A percentile compares a stretch with the other conserved stretches of the same genome.
phyloP scores from a whole-genome alignment of 2,888 invertebrate genomes.

The Meganola albula region DNA sequence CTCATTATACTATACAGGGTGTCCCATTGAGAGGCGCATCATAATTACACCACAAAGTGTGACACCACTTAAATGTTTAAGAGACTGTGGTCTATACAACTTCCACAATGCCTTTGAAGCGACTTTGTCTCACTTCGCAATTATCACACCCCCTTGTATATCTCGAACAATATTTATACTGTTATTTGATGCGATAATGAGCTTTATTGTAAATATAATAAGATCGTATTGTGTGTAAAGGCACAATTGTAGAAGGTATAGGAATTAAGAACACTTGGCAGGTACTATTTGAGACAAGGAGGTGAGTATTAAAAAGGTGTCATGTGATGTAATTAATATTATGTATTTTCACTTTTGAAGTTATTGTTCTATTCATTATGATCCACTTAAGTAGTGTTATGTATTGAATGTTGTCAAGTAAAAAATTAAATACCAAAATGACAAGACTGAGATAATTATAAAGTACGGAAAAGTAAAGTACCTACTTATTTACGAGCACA shows the following conservation, averaged over 20 bases:
- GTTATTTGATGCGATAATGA: constrained; percentile 4
- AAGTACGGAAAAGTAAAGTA: too few species aligned
- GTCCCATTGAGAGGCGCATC: constrained; percentile 55
- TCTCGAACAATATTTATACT: constrained; percentile 38
- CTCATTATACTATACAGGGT: constrained; percentile 46
- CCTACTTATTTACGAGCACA: too few species aligned
- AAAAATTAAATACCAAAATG: constrained; percentile 18
- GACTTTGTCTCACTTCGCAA: constrained; percentile 73
- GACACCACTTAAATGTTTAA: constrained; percentile 67
- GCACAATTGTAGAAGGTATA: constrained; percentile 12
- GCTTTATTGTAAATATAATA: not conserved
- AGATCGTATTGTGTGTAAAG: constrained; percentile 1
- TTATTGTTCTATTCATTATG: too few species aligned
- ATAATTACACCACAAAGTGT: constrained; percentile 68
- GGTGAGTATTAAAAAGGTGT: too few species aligned
- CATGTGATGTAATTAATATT: too few species aligned
- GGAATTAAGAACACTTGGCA: constrained; percentile 42
- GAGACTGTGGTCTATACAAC: constrained; percentile 64
- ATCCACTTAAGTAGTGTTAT: too few species aligned
- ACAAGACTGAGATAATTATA: constrained; percentile 17
- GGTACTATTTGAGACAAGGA: too few species aligned
- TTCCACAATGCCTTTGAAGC: constrained; percentile 67
- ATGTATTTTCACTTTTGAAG: too few species aligned
- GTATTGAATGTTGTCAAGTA: too few species aligned
- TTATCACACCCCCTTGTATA: constrained; percentile 71